Base-by-base conservation (phyloP, 2,888 invertebrate genomes). In the Incurvaria masculella region DNA sequence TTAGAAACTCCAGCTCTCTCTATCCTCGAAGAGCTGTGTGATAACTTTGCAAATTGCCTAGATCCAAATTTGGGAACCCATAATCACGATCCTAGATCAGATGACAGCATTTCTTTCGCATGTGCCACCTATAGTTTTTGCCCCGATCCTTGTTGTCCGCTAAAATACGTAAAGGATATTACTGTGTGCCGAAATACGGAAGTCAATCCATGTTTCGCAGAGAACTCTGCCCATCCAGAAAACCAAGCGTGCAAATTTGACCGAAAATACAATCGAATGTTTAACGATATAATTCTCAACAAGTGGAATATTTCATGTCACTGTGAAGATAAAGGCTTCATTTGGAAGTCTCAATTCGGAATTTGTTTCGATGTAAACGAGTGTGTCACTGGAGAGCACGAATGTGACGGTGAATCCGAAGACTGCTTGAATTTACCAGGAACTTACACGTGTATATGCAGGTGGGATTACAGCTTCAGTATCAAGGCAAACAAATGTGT, bases 81-180 rank as follows among this genome's bases (percentile, higher is more conserved):
- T 47, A 81, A 83, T 56, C 56, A 56, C 18, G 86, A 86, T 60
- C 69, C 74, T n/a, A 68, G 86, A 52, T 81, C 84, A 1, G 65
- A 80, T 51, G 83, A 85, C 56, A 61, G 62, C 42, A 55, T 64
- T 43, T 69, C 81, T 2, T 86, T 80, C 62, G 69, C 68, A 42
- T 87, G 86, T 61, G 83, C 86, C 10, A 58, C 71, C 52, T 84
- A 84, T 57, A 85, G 85, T 59, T 85, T 86, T 65, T 86, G 86
- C 61, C 86, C 86, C 6, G 85, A 86, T 61, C 80, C 81, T 6
- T 86, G 85, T 57, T 86, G 85, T 57, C 75, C 81, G 17, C 57
- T 70, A 49, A 80, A 72, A 56, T 74, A 79, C 56, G 59, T 81
- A 11, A 56, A 61, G 18, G 57, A 63, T 18, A 53, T 62, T 48